Conservation (phyloP, 2,113 vertebrate genomes). For the Lipophrys pholis region DNA sequence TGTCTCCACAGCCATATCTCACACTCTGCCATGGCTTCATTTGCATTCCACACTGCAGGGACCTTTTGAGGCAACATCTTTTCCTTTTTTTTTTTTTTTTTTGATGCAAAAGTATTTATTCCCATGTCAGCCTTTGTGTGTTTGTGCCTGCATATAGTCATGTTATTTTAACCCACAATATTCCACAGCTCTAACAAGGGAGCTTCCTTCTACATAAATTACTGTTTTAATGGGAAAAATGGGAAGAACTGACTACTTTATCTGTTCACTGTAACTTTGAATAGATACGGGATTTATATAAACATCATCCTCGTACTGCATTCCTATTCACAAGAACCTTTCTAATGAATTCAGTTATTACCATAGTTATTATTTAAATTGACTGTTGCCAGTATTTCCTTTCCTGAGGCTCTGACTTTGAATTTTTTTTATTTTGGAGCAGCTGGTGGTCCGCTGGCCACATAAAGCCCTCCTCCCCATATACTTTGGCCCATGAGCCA, state of each 20-base stretch:
- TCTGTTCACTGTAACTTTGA: conserved; percentile 21
- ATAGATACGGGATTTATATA: conserved; percentile 25
- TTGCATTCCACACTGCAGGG: conserved; percentile 48
- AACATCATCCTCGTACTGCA: not conserved
- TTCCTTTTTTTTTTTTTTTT: conserved; percentile 2
- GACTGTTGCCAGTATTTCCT: conserved; percentile 5
- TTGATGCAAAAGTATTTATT: conserved; percentile 35
- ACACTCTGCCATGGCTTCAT: conserved; percentile 33
- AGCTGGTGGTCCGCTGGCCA: no score
- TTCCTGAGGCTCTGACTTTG: not conserved
- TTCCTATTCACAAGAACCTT: conserved; percentile 11
- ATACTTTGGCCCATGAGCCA: no score
- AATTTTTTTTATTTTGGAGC: not conserved
- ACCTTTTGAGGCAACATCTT: conserved; percentile 30
- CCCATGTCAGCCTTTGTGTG: conserved; percentile 17
- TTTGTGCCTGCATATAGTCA: conserved; percentile 5
- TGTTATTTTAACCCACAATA: conserved; percentile 33
- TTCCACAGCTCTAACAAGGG: conserved; percentile 6
- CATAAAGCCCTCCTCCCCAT: no score
- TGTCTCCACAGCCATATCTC: conserved; percentile 16
- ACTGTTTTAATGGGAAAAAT: conserved; percentile 29
- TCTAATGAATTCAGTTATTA: conserved; percentile 36
- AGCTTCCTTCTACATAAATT: conserved; percentile 23
- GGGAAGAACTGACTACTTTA: not conserved
- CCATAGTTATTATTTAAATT: conserved; percentile 14